Conservation (phyloP, 2,797 vertebrate genomes). For the Myotis daubentonii region DNA sequence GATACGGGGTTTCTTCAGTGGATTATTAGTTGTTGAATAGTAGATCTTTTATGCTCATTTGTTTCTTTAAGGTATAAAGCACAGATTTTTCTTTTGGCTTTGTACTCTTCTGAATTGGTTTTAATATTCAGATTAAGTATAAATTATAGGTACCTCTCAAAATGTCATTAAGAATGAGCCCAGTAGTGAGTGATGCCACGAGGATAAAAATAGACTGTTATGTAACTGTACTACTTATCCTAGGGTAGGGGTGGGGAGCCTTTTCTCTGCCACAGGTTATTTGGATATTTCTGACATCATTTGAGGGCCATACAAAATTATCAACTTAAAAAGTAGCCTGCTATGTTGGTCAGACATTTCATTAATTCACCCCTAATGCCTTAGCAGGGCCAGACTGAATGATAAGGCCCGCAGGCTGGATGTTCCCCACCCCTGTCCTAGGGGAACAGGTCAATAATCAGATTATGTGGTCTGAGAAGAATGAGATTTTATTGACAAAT, state of each 20-base stretch:
- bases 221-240: neutral
- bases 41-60: neutral
- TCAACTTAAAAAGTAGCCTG: too few species aligned
- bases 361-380: too few species aligned
- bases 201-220: neutral
- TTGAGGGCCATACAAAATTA: too few species aligned
- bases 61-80: neutral
- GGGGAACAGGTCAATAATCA: neutral
- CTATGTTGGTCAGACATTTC: too few species aligned
- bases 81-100: neutral
- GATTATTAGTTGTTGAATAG: neutral
- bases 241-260: neutral
- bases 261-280: too few species aligned
- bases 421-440: too few species aligned
- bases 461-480: constrained; percentile 16
- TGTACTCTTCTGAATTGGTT: neutral
- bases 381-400: too few species aligned
- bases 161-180: neutral
- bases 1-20: neutral
- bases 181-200: neutral
- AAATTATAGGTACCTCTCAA: neutral
- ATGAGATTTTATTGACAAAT: constrained; percentile 22
- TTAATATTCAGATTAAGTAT: constrained; percentile 11
- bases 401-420: too few species aligned
- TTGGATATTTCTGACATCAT: too few species aligned